Percentiles rank a stretch among this genome's conserved stretches.
Conservation (phyloP, 2,113 vertebrate genomes). For the Monarcha castaneiventris region DNA sequence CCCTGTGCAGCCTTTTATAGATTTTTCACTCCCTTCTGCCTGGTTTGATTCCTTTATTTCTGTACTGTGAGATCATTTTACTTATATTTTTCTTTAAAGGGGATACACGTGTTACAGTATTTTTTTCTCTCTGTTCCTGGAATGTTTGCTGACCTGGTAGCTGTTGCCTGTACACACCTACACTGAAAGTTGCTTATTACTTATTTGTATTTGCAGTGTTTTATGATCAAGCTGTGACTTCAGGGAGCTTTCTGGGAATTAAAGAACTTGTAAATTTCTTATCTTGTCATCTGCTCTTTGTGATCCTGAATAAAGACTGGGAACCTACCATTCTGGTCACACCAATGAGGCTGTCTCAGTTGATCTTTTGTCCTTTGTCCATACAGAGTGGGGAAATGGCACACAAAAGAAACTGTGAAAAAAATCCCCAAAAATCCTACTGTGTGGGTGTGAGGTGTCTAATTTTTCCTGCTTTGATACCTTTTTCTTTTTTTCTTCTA, state of each 20-base stretch:
- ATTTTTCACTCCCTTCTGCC: not conserved
- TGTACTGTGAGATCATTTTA: not conserved
- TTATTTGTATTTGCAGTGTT: not conserved
- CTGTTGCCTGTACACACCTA: not conserved
- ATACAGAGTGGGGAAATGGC: not conserved
- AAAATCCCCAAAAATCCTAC: fast-evolving
- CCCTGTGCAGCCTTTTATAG: not conserved
- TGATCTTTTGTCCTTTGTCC: not conserved
- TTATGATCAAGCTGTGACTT: not conserved
- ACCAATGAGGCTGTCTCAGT: not conserved
- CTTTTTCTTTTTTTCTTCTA: not conserved
- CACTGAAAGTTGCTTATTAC: not conserved
- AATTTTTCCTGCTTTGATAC: not conserved
- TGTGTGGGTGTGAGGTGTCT: not conserved
- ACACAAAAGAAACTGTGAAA: not conserved
- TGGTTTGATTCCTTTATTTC: not conserved
- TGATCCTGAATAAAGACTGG: not conserved
- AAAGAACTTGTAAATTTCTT: not conserved
- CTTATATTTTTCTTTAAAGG: not conserved
- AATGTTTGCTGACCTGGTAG: not conserved
- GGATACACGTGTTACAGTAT: not conserved
- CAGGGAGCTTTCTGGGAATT: not conserved
- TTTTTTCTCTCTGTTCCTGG: not conserved
- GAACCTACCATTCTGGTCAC: not conserved
- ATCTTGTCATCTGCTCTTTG: not conserved